Evolutionary conservation across 2,797 vertebrate genomes (phyloP), one percentile per base, ranked within the genome.

Genomic region (Chaenodraco wilsoni): DNA sequence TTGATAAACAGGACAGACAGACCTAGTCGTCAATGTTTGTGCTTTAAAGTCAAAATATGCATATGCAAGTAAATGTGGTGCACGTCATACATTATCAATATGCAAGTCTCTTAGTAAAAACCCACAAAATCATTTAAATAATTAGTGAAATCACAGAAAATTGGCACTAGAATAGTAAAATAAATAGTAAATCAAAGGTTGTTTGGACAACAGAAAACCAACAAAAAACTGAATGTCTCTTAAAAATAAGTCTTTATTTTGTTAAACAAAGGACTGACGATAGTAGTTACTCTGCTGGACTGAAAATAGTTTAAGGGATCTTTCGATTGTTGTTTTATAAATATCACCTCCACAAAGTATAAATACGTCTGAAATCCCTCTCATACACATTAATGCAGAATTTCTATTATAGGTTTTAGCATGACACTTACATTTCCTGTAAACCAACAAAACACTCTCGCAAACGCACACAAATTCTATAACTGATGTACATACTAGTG

Each of bases 241-340:
- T 90, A 94, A 94, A 95, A 95, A 94, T 94, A 94, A 83, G 85
- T 91, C 82, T 95, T 95, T 95, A 95, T 95, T 94, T 90, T 90
- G 88, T 92, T 93, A 91, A 89, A 94, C 91, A 93, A 92, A 91
- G 78, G 85, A 89, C 82, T 87, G 83, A 87, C 88, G 82, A 92
- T 88, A 84, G 83, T 79, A 91, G 84, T 88, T 86, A 88, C 81
- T 88, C 82, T 91, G 86, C 81, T 84, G 78, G 82, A 88, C 72
- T 87, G 72, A 86, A 93, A 90, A 90, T 82, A 88, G 71, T 78
- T 87, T 76, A 85, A 79, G 75, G 77, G 82, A 82, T 87, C 63
- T 76, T 80, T 87, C 11, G 51, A 88, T 88, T 90, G 76, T 68
- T 84, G 86, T 90, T 91, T 37, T 84, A 94, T 93, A 94, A 94